Percentiles rank a stretch among this genome's conserved stretches.
Conservation (phyloP, 2,113 vertebrate genomes). For the Cinclus mexicanus region DNA sequence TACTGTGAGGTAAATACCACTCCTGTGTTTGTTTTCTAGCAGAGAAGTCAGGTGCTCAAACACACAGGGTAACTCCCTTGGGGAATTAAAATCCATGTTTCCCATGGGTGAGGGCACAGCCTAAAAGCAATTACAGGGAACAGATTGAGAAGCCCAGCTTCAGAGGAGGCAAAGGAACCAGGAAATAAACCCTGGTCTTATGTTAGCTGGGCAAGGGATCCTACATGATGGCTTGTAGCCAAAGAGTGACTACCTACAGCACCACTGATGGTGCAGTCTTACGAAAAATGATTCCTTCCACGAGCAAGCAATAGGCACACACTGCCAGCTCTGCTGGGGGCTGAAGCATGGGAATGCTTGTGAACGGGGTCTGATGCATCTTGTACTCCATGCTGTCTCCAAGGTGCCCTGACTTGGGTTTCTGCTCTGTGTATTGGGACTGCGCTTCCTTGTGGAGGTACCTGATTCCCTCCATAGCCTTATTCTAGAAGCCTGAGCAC, state of each 20-base stretch:
- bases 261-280: background rate
- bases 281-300: background rate
- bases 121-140: background rate
- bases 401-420: too few species aligned
- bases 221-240: background rate
- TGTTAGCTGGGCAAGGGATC: background rate
- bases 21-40: background rate
- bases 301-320: background rate
- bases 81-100: background rate
- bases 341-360: background rate
- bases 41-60: background rate
- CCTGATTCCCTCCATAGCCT: background rate
- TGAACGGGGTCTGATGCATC: accelerated
- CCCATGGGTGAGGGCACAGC: background rate
- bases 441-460: background rate
- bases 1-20: background rate
- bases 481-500: background rate
- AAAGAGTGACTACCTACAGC: background rate
- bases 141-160: background rate
- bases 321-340: background rate
- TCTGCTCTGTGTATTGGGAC: background rate
- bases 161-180: background rate
- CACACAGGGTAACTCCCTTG: background rate
- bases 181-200: background rate
- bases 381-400: background rate